Percentiles rank a stretch among this genome's conserved stretches.
Evolutionary conservation across 2,113 vertebrate genomes (phyloP).

Genomic region (Globicephala melas): DNA sequence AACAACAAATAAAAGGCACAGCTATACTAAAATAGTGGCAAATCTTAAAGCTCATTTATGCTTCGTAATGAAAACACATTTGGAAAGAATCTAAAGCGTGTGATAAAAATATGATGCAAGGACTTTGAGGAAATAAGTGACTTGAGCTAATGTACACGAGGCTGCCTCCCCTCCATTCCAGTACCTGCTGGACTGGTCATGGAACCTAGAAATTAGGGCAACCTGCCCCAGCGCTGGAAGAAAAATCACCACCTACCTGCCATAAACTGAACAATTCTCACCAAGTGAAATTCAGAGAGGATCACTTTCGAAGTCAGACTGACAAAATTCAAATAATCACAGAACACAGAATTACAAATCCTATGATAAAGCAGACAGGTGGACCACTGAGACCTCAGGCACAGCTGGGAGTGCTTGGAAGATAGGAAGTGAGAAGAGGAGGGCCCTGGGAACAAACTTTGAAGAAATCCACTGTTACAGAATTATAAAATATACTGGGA

Average conservation of each 20-base stretch:
- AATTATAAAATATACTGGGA: not conserved
- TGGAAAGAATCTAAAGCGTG: not conserved
- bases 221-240: not conserved
- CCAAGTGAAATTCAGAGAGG: not conserved
- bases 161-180: not conserved
- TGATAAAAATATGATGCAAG: not conserved
- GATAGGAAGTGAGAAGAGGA: not conserved
- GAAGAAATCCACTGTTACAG: not conserved
- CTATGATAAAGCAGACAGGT: not conserved
- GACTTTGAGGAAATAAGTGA: not conserved
- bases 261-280: not conserved
- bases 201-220: not conserved
- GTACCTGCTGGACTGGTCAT: not conserved
- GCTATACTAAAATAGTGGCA: not conserved
- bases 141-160: not conserved
- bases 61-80: not conserved
- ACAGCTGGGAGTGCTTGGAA: not conserved
- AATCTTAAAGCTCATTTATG: not conserved
- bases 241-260: not conserved
- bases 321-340: not conserved
- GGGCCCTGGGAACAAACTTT: not conserved
- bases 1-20: not conserved
- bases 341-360: not conserved
- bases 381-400: not conserved
- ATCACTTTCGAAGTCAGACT: not conserved